phyloP scores from a whole-genome alignment of 2,888 invertebrate species.

The Phymatocera aterrima region DNA sequence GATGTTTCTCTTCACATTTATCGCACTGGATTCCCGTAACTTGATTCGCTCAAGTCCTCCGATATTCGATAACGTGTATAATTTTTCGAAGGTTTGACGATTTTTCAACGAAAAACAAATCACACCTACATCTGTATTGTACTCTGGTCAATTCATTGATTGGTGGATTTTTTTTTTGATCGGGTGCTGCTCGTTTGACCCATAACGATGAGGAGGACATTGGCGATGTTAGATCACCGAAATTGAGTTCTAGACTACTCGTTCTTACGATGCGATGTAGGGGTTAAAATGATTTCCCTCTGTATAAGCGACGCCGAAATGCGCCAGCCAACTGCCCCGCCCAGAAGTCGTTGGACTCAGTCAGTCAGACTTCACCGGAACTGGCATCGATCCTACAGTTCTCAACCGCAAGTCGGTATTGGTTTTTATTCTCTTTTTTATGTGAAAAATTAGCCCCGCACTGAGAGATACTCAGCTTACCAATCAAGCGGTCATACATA shows the following conservation, averaged over 20 bases:
- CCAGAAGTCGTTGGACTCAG: slow-evolving; percentile 39
- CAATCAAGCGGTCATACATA: background rate
- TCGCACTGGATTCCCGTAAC: slow-evolving; percentile 11
- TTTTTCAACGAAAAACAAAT: background rate
- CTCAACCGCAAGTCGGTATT: slow-evolving; percentile 32
- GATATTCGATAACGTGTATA: background rate
- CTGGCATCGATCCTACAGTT: slow-evolving; percentile 35
- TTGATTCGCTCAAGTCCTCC: background rate
- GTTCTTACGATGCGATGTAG: background rate
- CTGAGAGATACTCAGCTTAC: background rate
- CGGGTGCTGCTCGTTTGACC: background rate
- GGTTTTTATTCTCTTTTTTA: too few species aligned
- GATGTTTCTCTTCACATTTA: slow-evolving; percentile 26
- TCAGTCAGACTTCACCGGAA: slow-evolving; percentile 31
- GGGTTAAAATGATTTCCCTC: slow-evolving; percentile 38
- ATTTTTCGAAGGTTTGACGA: background rate
- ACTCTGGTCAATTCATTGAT: background rate
- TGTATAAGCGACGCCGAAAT: slow-evolving; percentile 3
- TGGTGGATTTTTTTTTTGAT: background rate
- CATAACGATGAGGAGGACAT: background rate
- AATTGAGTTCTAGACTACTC: slow-evolving; percentile 28
- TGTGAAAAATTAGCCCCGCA: slow-evolving; percentile 21
- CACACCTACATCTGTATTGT: background rate
- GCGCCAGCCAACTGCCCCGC: slow-evolving; percentile 25
- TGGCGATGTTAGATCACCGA: background rate